A percentile compares a stretch with the other conserved stretches of the same genome.
Conservation (phyloP, 1,140 invertebrate genomes). For the Hyles vespertilio region DNA sequence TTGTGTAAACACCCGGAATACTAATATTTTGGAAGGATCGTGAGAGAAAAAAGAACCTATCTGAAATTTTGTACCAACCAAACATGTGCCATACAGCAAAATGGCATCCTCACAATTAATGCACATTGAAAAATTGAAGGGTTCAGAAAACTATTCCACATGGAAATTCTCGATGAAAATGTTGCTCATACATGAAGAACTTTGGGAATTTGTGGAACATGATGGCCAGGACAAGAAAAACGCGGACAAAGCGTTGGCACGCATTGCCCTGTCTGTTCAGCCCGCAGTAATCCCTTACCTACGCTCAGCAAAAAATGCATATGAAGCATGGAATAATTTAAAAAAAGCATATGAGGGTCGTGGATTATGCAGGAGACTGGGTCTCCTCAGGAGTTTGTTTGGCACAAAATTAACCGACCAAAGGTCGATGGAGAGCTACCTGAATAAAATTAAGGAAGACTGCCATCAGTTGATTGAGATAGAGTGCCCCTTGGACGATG, state of each 20-base stretch:
- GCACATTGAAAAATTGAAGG: constrained; percentile 17
- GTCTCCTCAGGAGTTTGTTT: constrained; percentile 16
- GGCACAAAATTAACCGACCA: constrained; percentile 9
- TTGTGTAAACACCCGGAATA: too few relatives aligned
- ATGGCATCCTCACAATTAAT: too few relatives aligned
- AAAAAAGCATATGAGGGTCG: constrained; percentile 20
- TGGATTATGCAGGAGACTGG: constrained; percentile 19
- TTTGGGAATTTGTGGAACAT: constrained; percentile 11
- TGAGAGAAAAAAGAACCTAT: too few relatives aligned
- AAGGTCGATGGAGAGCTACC: constrained; percentile 11
- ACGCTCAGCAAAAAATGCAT: constrained; percentile 11
- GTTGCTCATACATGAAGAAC: constrained; percentile 13
- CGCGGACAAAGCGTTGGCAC: too few relatives aligned
- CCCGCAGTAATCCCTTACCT: constrained; percentile 10
- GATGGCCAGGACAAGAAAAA: constrained; percentile 10
- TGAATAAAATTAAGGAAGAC: constrained; percentile 7
- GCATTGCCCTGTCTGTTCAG: too few relatives aligned
- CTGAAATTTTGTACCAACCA: too few relatives aligned
- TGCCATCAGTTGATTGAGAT: constrained; percentile 18
- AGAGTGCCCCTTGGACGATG: constrained; percentile 14
- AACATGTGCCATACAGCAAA: too few relatives aligned
- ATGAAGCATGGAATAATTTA: constrained; percentile 21
- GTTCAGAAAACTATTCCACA: constrained; percentile 9
- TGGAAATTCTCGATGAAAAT: constrained; percentile 19
- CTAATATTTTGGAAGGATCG: too few relatives aligned